Evolutionary conservation across 2,888 invertebrate species (phyloP), one percentile per base, ranked within the genome.

Genomic region (Caenorhabditis angaria): DNA sequence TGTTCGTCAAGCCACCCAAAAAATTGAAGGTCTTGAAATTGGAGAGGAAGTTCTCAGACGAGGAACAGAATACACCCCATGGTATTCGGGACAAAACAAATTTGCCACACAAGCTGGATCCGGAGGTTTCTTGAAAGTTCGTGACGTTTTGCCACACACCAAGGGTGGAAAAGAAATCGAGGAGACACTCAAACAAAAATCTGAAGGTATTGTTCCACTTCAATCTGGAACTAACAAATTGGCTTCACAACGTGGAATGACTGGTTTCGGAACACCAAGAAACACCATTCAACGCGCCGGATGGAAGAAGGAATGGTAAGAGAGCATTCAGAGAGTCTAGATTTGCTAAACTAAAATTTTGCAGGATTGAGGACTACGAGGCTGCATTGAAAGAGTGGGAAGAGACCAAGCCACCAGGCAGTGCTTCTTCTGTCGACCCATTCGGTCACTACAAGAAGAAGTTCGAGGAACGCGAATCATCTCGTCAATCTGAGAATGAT

Each of bases 181-280:
- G 27, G 85, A 86, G 66, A 80, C 79, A 24, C 67, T 83, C 60
- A 83, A 83, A 76, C 82, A 80, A 61, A 83, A 82, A 67, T 86
- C 86, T 22, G 85, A 86, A 57, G 86, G 83, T 57, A 81, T 87
- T 56, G 85, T 87, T 47, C 85, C 90, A 25, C 87, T 90, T 25
- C 90, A 90, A 81, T 89, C 90, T 64, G 90, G 90, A 58, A 89
- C 89, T 60, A 90, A 90, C 85, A 88, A 88, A 79, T 89, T 90
- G 47, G 90, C 90, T 48, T 89, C 89, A 35, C 90, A 90, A 83
- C 82, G 88, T 22, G 89, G 89, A 62, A 89, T 89, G 89, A 90
- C 89, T 55, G 89, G 90, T 14, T 90, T 90, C 83, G 90, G 90
- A 35, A 89, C 90, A 48, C 88, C 89, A 20, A 84, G 90, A 65